Conservation (phyloP, 2,113 vertebrate genomes). For the Seriola dumerili region DNA sequence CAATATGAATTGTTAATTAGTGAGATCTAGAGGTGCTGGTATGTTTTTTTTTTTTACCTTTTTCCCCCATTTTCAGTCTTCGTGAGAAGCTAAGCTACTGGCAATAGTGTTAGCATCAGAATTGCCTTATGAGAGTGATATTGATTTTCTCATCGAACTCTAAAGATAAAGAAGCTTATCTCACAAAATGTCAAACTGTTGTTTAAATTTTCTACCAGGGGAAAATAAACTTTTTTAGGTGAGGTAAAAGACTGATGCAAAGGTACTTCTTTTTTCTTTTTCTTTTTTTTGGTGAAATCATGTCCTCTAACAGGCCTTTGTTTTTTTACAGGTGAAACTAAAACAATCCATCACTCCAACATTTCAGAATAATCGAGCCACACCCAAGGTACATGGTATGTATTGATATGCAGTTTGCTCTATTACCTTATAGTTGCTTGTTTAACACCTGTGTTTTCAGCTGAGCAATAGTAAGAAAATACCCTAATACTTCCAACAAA, state of each 20-base stretch:
- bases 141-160: neutral
- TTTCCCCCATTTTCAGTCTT: neutral
- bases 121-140: neutral
- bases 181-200: neutral
- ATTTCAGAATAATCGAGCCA: slow-evolving; percentile 50
- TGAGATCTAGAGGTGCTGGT: neutral
- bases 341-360: slow-evolving; percentile 82
- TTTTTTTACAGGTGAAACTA: slow-evolving; percentile 75
- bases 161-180: neutral
- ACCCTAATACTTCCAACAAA: neutral
- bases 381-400: slow-evolving; percentile 64
- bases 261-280: neutral
- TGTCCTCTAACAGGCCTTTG: neutral
- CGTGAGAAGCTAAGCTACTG: neutral
- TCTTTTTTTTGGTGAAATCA: slow-evolving; percentile 68
- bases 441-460: neutral
- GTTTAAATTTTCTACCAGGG: neutral
- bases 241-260: neutral
- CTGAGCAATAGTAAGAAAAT: neutral
- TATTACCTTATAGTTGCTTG: neutral
- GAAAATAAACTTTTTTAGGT: neutral
- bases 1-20: neutral
- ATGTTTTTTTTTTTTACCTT: neutral
- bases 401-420: neutral
- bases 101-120: neutral